A percentile compares a stretch with the other conserved stretches of the same genome.
Evolutionary conservation across 2,888 invertebrate genomes (phyloP).

Genomic region (Pteria penguin): DNA sequence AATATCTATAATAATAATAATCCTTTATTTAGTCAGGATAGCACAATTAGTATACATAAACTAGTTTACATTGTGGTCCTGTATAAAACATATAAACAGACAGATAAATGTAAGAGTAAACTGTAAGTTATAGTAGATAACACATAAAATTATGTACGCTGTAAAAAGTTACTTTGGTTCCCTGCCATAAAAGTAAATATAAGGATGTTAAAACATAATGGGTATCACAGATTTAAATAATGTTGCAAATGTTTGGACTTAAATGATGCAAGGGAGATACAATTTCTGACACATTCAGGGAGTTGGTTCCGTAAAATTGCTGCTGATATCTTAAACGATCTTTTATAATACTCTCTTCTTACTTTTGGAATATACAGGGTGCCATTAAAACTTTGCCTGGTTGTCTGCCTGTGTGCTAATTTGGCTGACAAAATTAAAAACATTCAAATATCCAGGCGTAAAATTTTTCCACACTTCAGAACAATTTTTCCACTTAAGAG

Average conservation of each 20-base stretch:
- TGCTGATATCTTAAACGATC: constrained; percentile 1
- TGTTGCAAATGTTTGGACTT: neutral
- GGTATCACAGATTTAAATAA: neutral
- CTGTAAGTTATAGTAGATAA: neutral
- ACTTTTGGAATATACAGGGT: constrained; percentile 1
- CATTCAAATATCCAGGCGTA: no score
- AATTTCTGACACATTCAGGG: neutral
- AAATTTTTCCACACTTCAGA: no score
- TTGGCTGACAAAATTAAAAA: neutral
- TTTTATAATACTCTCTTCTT: neutral
- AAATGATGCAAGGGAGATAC: neutral
- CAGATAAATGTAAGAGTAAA: neutral
- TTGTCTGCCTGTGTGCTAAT: neutral
- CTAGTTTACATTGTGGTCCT: neutral
- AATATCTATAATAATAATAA: neutral
- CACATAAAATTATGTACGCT: neutral
- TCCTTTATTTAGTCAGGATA: neutral
- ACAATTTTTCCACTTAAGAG: no score
- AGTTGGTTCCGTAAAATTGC: neutral
- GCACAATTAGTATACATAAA: neutral
- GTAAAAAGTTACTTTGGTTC: neutral
- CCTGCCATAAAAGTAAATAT: neutral
- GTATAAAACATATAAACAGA: neutral
- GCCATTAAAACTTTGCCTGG: neutral
- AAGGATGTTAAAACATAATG: neutral